phyloP scores from a whole-genome alignment of 2,113 vertebrate genomes.

The Rhineura floridana region DNA sequence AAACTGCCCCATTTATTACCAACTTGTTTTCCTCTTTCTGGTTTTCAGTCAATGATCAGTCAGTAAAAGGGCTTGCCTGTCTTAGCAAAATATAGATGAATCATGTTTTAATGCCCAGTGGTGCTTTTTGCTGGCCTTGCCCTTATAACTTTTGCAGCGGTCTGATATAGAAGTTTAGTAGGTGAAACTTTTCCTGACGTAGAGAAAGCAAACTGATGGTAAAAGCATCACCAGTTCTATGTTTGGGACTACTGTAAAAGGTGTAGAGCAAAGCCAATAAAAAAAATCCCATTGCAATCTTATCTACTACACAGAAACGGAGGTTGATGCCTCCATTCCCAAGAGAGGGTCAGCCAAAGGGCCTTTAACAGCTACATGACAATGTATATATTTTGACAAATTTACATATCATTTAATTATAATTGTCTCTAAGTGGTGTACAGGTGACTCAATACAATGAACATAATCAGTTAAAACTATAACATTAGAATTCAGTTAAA shows the following conservation, averaged over 20 bases:
- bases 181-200: not conserved
- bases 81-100: too few species aligned
- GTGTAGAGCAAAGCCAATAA: not conserved
- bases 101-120: too few species aligned
- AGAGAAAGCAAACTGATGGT: not conserved
- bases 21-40: not conserved
- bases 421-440: too few species aligned
- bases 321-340: not conserved
- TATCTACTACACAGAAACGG: not conserved
- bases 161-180: not conserved
- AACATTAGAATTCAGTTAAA: too few species aligned
- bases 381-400: too few species aligned
- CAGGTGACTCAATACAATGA: too few species aligned
- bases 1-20: not conserved
- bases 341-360: not conserved
- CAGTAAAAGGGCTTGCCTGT: not conserved
- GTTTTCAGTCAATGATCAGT: not conserved
- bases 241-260: not conserved
- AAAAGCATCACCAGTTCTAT: not conserved
- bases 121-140: too few species aligned
- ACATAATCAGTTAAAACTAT: too few species aligned
- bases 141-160: too few species aligned
- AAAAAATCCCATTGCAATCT: not conserved
- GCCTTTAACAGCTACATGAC: not conserved
- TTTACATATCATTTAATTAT: too few species aligned